Conservation (phyloP, 2,888 invertebrate species). For the Lasioglossum morio region DNA sequence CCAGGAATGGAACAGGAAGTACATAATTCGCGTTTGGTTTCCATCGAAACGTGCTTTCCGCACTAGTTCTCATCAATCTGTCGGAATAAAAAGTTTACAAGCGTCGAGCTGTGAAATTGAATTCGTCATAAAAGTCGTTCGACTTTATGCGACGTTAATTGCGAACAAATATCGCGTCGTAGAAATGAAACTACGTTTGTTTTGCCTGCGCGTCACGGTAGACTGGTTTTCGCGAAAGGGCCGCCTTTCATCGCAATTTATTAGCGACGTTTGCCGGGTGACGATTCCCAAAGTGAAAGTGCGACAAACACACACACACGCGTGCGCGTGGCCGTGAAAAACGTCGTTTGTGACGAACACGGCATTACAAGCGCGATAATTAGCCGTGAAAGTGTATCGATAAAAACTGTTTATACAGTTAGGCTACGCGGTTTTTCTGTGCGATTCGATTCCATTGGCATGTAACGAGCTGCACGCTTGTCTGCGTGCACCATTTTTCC, state of each 20-base stretch:
- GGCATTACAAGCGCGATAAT: slow-evolving; percentile 57
- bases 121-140: neutral
- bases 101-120: neutral
- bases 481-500: slow-evolving; percentile 17
- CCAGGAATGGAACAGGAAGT: neutral
- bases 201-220: neutral
- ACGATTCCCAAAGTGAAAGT: slow-evolving; percentile 56
- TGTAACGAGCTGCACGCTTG: slow-evolving; percentile 5
- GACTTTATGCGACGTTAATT: neutral
- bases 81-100: neutral
- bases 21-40: neutral
- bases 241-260: slow-evolving; percentile 42
- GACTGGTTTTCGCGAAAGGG: slow-evolving; percentile 43
- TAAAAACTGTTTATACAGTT: slow-evolving; percentile 26
- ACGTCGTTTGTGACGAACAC: slow-evolving; percentile 10
- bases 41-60: neutral
- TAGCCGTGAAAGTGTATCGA: slow-evolving; percentile 63
- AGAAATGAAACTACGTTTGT: slow-evolving; percentile 6
- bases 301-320: neutral
- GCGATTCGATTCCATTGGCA: neutral
- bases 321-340: slow-evolving; percentile 2
- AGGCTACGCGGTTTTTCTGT: neutral
- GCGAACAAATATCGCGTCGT: slow-evolving; percentile 2
- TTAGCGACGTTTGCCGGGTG: slow-evolving; percentile 20
- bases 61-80: neutral